phyloP scores from a whole-genome alignment of 2,797 vertebrate species.

The Danionella dracula region DNA sequence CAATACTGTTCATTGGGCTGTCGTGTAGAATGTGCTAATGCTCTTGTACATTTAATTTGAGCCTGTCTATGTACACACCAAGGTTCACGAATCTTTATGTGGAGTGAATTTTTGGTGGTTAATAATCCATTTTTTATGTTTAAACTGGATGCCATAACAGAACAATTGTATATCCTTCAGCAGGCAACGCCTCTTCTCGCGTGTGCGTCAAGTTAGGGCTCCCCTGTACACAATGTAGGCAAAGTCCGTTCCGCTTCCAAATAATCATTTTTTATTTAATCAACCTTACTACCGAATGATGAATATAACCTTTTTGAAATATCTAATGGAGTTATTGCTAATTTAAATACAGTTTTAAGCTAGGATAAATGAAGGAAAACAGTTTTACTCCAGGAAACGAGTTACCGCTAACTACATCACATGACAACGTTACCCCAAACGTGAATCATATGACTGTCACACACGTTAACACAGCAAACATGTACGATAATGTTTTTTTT shows the following conservation, averaged over 20 bases:
- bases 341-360: not conserved
- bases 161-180: slow-evolving; percentile 54
- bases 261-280: too few relatives aligned
- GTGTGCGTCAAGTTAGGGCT: slow-evolving; percentile 36
- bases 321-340: not conserved
- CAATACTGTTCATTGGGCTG: slow-evolving; percentile 61
- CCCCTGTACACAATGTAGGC: not conserved
- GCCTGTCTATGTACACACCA: slow-evolving; percentile 21
- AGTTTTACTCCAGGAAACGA: too few relatives aligned
- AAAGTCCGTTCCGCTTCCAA: not conserved
- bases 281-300: too few relatives aligned
- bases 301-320: too few relatives aligned
- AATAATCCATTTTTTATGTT: slow-evolving; percentile 48
- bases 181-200: slow-evolving; percentile 15
- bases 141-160: slow-evolving; percentile 61
- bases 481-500: too few relatives aligned
- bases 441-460: slow-evolving; percentile 12
- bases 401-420: too few relatives aligned
- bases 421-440: too few relatives aligned
- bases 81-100: slow-evolving; percentile 7
- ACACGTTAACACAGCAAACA: not conserved
- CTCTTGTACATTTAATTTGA: slow-evolving; percentile 44
- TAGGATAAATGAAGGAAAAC: too few relatives aligned
- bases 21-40: slow-evolving; percentile 32
- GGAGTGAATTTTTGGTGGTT: slow-evolving; percentile 31